Base-by-base conservation (phyloP, 1,140 invertebrate genomes). In the Orussus abietinus region DNA sequence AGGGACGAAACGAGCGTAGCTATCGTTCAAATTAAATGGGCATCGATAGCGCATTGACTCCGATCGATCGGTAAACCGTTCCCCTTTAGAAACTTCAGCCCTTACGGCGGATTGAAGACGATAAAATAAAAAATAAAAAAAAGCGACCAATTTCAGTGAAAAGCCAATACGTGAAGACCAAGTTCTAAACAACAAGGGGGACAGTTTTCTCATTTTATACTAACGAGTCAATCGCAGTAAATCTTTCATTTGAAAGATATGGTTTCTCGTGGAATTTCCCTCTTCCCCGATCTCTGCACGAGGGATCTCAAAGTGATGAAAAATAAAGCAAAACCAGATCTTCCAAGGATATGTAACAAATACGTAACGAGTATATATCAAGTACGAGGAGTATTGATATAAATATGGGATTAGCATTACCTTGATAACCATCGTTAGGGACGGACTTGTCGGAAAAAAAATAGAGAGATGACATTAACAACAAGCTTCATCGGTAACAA, bases 381-480 rank as follows among this genome's bases (percentile, higher is more conserved):
- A 57, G 54, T 64, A 57, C 68, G 64, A 68, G 68, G 68, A 69
- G 58, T 69, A 71, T 71, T 68, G 68, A 69, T 71, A 71, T 64
- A 68, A 36, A 69, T 69, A 71, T 69, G 66, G 68, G 66, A 69
- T 71, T 69, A 69, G 66, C 61, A 71, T 71, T 71, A 71, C 68
- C 68, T 71, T 71, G 68, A 68, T 65, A 71, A 71, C 68, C 68
- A 69, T 69, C 68, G 65, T 69, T 71, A 69, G 65, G 68, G 68
- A 71, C 68, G 68, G 68, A 71, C 68, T 71, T 71, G 68, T 71
- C 65, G 66, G 68, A 69, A 71, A 71, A n/a, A 70, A 71, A 71
- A 71, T 71, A 71, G 66, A 71, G 68, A 71, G 62, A 71, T 71
- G 66, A 69, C 68, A 69, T 71, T 71, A 71, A 71, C 68, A 71